Base-by-base conservation (phyloP, 2,888 invertebrate genomes). In the Heliothis peltigera region DNA sequence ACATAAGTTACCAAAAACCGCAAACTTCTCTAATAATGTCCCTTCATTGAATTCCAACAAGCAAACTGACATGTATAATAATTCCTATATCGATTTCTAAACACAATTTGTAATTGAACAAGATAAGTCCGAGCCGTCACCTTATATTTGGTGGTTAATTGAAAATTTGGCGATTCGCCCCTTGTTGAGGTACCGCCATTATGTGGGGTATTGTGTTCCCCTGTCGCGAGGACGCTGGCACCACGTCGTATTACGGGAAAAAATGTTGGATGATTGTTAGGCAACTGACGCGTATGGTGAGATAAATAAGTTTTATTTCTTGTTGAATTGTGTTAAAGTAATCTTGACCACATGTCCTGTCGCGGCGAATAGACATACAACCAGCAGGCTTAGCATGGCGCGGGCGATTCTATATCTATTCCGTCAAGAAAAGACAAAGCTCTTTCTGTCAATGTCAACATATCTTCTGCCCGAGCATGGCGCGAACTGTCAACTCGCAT, bases 121-220 rank as follows among this genome's bases (percentile, higher is more conserved):
- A 17, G 32, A 51, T 68, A 44, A 58, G 67, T 55, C 57, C 46
- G 51, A 60, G 51, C 44, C 52, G 70, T 73, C 73, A 70, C 62
- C 65, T 70, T 67, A 59, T 60, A 76, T 76, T 77, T 70, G 44
- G 57, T 51, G 64, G 74, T 76, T 76, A 77, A 77, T 77, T 77
- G 77, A 70, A 77, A 75, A 77, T 74, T 77, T 76, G 64, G 62
- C 66, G 70, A 67, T 60, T 76, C 66, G 65, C 70, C 70, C 73
- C 70, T 52, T 64, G 67, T 64, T 70, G 47, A 74, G 74, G 74
- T 64, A 18, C 22, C 46, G 57, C 48, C 54, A 58, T 69, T 74
- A 64, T 67, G 54, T 61, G 60, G 60, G 70, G 67, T 76, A 77
- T 77, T 77, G 76, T 76, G 59, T 76, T 70, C 56, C 70, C 55